Base-by-base conservation (phyloP, 2,113 vertebrate species). In the Eidolon helvum region DNA sequence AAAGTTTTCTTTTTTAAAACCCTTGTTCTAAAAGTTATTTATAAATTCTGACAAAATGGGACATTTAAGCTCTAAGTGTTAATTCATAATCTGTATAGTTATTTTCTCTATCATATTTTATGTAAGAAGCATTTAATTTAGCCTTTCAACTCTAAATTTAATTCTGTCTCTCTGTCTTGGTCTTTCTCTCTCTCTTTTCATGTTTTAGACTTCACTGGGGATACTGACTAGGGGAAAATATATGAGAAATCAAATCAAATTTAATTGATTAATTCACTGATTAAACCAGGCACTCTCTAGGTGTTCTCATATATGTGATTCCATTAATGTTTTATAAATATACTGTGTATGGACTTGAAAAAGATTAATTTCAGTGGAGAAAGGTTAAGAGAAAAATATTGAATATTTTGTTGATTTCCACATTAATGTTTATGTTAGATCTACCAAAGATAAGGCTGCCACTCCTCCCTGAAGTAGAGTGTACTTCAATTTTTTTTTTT, bases 11-110 rank as follows among this genome's bases (percentile, higher is more conserved):
- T 93, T 91, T 94, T 94, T 87, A n/a, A 78, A 94, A 68, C 7
- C 0, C 63, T 74, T 96, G 63, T 92, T 89, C 40, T 78, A 84
- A 83, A 97, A 87, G 79, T 78, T 97, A 87, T 96, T 97, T 97
- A 95, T 95, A 97, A 84, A 75, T 59, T 79, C 50, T 95, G 89
- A 90, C 80, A 85, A 96, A 95, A 84, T 86, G 48, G 38, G 71
- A 95, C 59, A 91, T 53, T 80, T 91, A 24, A 35, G 1, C 59
- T 85, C 48, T 86, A 93, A 85, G 82, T 96, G 95, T 93, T 95
- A 85, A 95, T 96, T 93, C 82, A 72, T 91, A 66, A 61, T 84
- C 63, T 61, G 24, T 95, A 89, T 78, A 92, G 77, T 95, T 79
- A 84, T 96, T 94, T 96, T 87, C 61, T 94, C 38, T 86, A 55